A percentile compares a stretch with the other conserved stretches of the same genome.
These are phyloP conservation scores for Raphicerus campestris DNA, from an alignment of 2,113 vertebrate genomes.

Conservation along the genomic window DNA sequence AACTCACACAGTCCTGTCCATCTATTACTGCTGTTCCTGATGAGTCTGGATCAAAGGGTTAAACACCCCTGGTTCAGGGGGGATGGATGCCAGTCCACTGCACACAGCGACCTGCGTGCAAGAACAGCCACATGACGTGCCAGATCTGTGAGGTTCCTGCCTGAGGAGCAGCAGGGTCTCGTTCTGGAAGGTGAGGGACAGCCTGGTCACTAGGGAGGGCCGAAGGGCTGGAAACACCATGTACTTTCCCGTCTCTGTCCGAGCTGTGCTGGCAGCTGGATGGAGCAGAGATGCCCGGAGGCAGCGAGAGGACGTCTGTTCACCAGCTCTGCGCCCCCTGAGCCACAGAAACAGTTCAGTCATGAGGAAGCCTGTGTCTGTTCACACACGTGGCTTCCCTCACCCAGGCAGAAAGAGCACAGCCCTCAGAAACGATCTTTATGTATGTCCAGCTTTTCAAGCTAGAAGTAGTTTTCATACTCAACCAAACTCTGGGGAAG, in stretches of 20 bases:
- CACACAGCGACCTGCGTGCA: accelerated
- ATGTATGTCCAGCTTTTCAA: background rate
- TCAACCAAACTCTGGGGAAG: background rate
- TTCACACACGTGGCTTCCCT: background rate
- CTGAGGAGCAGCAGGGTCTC: background rate
- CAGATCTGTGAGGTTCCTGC: background rate
- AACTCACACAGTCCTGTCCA: background rate
- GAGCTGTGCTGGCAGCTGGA: conserved; percentile 32
- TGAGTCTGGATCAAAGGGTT: background rate
- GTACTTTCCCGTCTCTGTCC: conserved; percentile 36
- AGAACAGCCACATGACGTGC: background rate
- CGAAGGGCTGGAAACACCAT: conserved; percentile 39
- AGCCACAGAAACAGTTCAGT: conserved; percentile 30
- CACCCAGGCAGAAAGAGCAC: background rate
- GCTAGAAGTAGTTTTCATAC: background rate
- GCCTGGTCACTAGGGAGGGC: background rate
- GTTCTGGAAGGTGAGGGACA: background rate
- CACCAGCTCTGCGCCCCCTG: background rate
- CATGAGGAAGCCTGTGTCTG: background rate
- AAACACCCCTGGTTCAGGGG: background rate
- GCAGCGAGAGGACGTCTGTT: background rate
- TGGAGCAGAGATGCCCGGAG: conserved; percentile 34
- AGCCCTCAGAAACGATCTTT: background rate
- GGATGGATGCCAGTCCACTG: background rate
- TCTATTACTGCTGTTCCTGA: background rate